Evolutionary conservation across 2,797 vertebrate genomes (phyloP), one percentile per base, ranked within the genome.

Genomic region (Anisognathus igniventris): DNA sequence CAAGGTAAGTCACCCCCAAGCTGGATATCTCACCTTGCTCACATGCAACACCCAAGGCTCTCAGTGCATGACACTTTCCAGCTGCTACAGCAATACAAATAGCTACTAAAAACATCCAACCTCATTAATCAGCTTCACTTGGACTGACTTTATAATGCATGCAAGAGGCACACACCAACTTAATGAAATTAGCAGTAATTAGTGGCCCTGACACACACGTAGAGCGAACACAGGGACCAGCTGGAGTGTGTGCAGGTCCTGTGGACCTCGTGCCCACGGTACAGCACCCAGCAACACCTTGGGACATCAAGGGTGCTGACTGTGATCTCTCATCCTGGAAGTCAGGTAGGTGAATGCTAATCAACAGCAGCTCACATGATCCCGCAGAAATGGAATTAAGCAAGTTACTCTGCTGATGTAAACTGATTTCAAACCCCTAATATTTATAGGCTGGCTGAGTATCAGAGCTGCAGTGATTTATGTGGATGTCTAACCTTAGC

Each of bases 111-210:
- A 84, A 22, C 5, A 7, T 51, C 71, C 71, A 75, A 4, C 68
- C 37, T 79, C 37, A 60, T 89, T 87, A 62, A 80, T 73, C 71
- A 90, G 48, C 80, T 92, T 78, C 3, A 0, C 78, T 23, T 45
- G 58, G 72, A n/a, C 65, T 5, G 42, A 31, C 65, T 73, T 40
- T 8, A 23, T 40, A 37, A 83, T 83, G 65, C 28, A 75, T 75
- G 66, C 71, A 37, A 73, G 74, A 66, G 60, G 51, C 39, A 16
- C 22, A 5, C 1, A 1, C 28, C 0, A 3, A 1, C 27, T 42
- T 91, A 89, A 94, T 92, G 86, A 75, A 95, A 89, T 94, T 87
- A 93, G 83, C 31, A 12, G 71, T 79, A 91, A 96, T 93, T 93
- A 93, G 76, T 44, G 68, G 76, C 62, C 35, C 42, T 42, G 65